These are phyloP conservation scores for Pogonomyrmex californicus DNA, from an alignment of 1,140 invertebrate species.

Conservation along the genomic window DNA sequence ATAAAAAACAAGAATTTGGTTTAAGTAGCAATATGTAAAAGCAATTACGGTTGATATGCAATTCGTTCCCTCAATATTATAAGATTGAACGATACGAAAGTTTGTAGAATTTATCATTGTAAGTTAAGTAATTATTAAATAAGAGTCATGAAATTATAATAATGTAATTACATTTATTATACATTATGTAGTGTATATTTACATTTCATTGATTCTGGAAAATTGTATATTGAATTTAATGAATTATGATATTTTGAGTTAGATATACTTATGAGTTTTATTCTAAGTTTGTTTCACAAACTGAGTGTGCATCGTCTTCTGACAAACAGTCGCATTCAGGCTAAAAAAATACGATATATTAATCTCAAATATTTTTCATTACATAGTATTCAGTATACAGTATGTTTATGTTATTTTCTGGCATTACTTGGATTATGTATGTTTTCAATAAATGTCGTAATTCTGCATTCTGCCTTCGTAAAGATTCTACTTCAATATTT, in stretches of 20 bases:
- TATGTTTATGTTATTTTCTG: conserved; percentile 17
- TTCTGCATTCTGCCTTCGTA: conserved; percentile 88
- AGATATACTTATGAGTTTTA: conserved; percentile 15
- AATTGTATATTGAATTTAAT: conserved; percentile 47
- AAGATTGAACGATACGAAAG: background rate
- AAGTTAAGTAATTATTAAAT: background rate
- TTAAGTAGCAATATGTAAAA: background rate
- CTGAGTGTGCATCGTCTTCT: background rate
- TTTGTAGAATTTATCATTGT: conserved; percentile 5
- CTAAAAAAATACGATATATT: conserved; percentile 47
- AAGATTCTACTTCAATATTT: conserved; percentile 84
- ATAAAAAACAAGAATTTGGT: conserved; percentile 8
- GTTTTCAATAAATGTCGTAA: conserved; percentile 85
- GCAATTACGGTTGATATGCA: background rate
- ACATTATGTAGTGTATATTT: conserved; percentile 51
- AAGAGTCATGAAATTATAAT: conserved; percentile 2
- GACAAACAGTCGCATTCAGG: background rate
- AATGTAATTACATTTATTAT: background rate
- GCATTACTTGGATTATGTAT: conserved; percentile 74
- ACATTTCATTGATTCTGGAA: conserved; percentile 7
- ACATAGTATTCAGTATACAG: background rate
- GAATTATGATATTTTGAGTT: background rate
- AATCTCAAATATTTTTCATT: conserved; percentile 4
- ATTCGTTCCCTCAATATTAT: background rate
- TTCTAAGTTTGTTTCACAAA: conserved; percentile 21